Percentiles rank a stretch among this genome's conserved stretches.
These are phyloP conservation scores for Calyptommatus sinebrachiatus DNA, from an alignment of 2,113 vertebrate genomes.

Conservation along the genomic window DNA sequence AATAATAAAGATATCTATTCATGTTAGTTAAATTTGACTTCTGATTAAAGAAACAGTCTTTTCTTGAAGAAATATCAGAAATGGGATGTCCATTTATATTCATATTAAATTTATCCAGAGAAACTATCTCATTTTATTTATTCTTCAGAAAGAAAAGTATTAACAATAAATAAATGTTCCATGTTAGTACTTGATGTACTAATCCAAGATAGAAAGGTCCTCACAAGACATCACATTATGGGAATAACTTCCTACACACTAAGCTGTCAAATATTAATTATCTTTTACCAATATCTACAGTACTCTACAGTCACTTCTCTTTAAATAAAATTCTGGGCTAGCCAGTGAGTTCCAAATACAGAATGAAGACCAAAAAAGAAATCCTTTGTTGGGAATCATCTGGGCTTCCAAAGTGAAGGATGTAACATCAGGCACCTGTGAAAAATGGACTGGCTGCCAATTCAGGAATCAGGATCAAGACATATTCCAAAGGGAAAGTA, in stretches of 20 bases:
- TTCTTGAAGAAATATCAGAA: background rate
- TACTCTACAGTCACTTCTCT: constrained; percentile 2
- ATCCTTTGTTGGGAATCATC: background rate
- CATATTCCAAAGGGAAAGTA: background rate
- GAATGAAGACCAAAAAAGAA: background rate
- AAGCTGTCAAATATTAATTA: constrained; percentile 3
- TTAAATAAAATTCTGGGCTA: constrained; percentile 3
- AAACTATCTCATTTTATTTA: background rate
- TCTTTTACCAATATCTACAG: background rate
- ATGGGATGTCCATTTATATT: background rate
- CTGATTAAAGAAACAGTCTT: background rate
- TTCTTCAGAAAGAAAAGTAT: background rate
- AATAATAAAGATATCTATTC: background rate
- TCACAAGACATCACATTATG: background rate
- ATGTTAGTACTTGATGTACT: background rate
- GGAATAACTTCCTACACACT: background rate
- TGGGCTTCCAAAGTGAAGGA: background rate
- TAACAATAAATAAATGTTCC: constrained; percentile 1
- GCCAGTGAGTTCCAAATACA: background rate
- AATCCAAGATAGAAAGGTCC: background rate
- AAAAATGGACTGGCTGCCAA: background rate
- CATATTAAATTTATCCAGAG: background rate
- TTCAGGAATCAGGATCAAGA: background rate
- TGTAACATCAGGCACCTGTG: background rate
- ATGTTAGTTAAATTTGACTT: background rate